Base-by-base conservation (phyloP, 2,888 invertebrate genomes). In the Drosophila cognata region DNA sequence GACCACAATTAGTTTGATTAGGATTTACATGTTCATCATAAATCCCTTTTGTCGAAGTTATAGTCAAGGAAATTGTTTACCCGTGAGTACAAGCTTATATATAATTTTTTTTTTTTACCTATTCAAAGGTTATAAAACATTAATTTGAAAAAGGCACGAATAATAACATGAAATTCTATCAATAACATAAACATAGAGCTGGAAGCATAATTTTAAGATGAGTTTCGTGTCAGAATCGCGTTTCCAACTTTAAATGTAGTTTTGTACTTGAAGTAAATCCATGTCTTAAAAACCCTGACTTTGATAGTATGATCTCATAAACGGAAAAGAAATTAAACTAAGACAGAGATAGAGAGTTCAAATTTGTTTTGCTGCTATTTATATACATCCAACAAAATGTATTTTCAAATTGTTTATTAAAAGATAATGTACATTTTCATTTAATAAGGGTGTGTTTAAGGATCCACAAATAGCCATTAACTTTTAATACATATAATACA, bases 251-350 rank as follows among this genome's bases (percentile, higher is more conserved):
- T 21, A 7, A 46, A 7, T 16, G 2, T 4, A 25, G 16, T 25
- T 25, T 16, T 46, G 8, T 16, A 25, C 7, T 46, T 25, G 16
- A 16, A 13, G 1, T 21, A 7, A 46, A 46, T 21, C 21, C 7
- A 7, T 13, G 1, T n/a, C 4, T n/a, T 43, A 21, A 43, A 11
- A 11, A 2, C 11, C 11, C 0, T n/a, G n/a, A n/a, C 5, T 11
- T 41, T 11, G 2, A 10, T 2, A 11, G 0, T n/a, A 10, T 4
- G 4, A 2, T 21, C 4, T 25, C 4, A 48, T 16, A 16, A 5
- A 1, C 2, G 2, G 21, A 11, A 2, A 1, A 2, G 4, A 4
- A 46, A 4, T 46, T 16, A 7, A 21, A 46, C 1, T 21, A 7
- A 25, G 46, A 13, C 25, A 46, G 4, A 48, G 16, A 48, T 8